Conservation (phyloP, 92 coral and sea anemone genomes). For the Desmophyllum pertusum region DNA sequence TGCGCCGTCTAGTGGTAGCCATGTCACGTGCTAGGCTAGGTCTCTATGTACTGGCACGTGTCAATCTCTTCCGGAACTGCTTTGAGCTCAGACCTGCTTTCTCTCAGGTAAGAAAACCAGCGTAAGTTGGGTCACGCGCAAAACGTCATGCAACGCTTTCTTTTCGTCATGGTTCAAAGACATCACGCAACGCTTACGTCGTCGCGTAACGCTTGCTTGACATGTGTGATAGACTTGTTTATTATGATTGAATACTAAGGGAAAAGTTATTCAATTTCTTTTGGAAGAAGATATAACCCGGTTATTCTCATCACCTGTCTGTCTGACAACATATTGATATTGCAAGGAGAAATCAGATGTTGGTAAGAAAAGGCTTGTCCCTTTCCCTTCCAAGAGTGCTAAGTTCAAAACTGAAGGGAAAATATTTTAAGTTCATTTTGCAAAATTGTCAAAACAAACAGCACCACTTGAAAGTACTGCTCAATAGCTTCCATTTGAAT, state of each 20-base stretch:
- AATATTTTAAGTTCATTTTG: too few relatives aligned
- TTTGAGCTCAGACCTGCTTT: conserved; percentile 98
- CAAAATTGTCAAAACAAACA: too few relatives aligned
- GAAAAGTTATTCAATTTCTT: too few relatives aligned
- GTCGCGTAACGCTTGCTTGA: neutral
- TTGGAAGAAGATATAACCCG: neutral
- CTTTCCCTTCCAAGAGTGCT: too few relatives aligned
- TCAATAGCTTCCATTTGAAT: too few relatives aligned
- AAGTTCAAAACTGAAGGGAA: too few relatives aligned
- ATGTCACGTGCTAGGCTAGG: conserved; percentile 99
- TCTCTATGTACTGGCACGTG: conserved; percentile 93
- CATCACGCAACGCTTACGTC: neutral
- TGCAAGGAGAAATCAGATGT: neutral
- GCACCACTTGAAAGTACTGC: too few relatives aligned
- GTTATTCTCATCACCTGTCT: neutral
- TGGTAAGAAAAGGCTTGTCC: neutral
- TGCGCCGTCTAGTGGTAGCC: conserved; percentile 96
- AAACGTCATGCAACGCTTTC: neutral
- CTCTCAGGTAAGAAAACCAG: conserved; percentile 67
- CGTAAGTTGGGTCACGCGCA: neutral
- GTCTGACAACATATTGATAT: neutral
- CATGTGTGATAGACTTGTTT: too few relatives aligned
- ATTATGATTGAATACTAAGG: too few relatives aligned
- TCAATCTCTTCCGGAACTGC: conserved; percentile 91
- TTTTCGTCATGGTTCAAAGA: neutral